These are phyloP conservation scores for Odontocolon sp. DNA, from an alignment of 2,888 invertebrate genomes.

Conservation along the genomic window DNA sequence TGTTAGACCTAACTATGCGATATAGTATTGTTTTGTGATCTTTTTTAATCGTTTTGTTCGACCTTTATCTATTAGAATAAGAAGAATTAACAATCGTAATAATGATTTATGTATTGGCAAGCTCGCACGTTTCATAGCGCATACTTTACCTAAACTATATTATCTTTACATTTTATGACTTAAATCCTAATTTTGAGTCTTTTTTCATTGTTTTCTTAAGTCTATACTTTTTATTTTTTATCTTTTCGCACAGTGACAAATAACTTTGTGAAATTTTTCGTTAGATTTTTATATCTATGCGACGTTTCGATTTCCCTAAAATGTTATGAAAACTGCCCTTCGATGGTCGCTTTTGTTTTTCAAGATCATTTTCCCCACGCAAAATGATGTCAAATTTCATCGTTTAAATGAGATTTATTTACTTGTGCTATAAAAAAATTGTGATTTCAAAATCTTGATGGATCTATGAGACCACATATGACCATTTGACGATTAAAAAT, in stretches of 20 bases:
- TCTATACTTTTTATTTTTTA: slow-evolving; percentile 1
- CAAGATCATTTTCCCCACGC: no score
- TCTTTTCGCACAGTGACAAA: background rate
- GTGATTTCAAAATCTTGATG: no score
- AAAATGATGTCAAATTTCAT: no score
- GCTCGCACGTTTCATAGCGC: slow-evolving; percentile 11
- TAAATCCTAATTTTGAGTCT: slow-evolving; percentile 60
- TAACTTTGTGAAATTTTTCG: background rate
- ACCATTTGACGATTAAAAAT: no score
- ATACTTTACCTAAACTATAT: slow-evolving; percentile 11
- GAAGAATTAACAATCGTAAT: slow-evolving; percentile 34
- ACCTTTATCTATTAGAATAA: slow-evolving; percentile 11
- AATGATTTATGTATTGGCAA: slow-evolving; percentile 31
- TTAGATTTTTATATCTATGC: background rate
- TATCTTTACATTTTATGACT: slow-evolving; percentile 33
- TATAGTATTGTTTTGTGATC: background rate
- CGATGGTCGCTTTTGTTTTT: no score
- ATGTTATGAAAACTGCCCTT: background rate
- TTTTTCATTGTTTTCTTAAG: slow-evolving; percentile 38
- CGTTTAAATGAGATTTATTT: no score
- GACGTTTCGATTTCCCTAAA: background rate
- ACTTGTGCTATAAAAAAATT: background rate
- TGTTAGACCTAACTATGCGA: slow-evolving; percentile 37
- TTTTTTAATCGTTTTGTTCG: slow-evolving; percentile 1
- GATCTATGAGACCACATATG: no score